These are phyloP conservation scores for Conomelus anceps DNA, from an alignment of 2,888 invertebrate genomes.

Conservation along the genomic window DNA sequence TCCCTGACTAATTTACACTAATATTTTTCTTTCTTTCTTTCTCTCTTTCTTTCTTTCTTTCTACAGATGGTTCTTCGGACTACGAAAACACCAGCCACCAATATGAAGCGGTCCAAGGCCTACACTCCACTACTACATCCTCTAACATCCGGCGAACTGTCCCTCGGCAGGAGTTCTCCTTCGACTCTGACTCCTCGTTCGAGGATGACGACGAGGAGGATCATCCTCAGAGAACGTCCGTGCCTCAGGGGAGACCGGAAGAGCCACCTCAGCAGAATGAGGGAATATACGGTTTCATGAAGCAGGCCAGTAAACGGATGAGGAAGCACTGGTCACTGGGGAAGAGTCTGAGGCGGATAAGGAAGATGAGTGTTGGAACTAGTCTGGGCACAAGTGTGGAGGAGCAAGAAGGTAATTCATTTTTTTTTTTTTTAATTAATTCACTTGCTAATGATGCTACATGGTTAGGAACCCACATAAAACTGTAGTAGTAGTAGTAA, in stretches of 20 bases:
- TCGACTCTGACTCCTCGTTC: conserved; percentile 31
- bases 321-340: conserved; percentile 34
- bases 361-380: conserved; percentile 29
- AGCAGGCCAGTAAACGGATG: conserved; percentile 34
- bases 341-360: conserved; percentile 32
- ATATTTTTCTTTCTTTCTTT: not conserved
- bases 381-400: not conserved
- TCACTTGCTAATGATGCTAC: too few species aligned
- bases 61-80: conserved; percentile 26
- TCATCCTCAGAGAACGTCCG: not conserved
- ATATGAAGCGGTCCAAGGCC: conserved; percentile 27
- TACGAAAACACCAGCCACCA: conserved; percentile 21
- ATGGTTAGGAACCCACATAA: too few species aligned
- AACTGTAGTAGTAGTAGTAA: too few species aligned
- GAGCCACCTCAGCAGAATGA: conserved; percentile 20
- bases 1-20: too few species aligned
- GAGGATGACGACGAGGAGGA: conserved; percentile 18
- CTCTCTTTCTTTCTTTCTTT: not conserved
- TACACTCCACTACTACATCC: not conserved
- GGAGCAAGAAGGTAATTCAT: not conserved
- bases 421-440: not conserved
- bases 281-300: conserved; percentile 33
- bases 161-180: conserved; percentile 31
- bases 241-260: too few species aligned
- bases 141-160: conserved; percentile 28